Percentiles rank a stretch among this genome's conserved stretches.
These are phyloP conservation scores for cattle (Bos taurus) DNA, from an alignment of 2,113 vertebrate genomes.

Conservation along the genomic window ARS-UCD2.0 NC_037336.1:54817001-54817500, in stretches of 20 bases:
- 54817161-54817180: background rate
- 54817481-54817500: background rate
- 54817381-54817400: background rate
- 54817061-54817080: background rate
- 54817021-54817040: background rate
- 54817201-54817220: background rate
- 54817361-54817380: background rate
- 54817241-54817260: background rate
- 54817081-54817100: background rate
- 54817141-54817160: background rate
- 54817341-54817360: background rate
- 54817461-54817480: background rate
- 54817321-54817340: background rate
- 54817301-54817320: background rate
- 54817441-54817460: background rate
- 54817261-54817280: background rate
- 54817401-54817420: background rate
- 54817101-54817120: background rate
- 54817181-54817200: background rate
- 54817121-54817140: background rate
- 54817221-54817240: background rate
- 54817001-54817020: background rate
- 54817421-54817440: background rate
- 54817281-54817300: background rate
- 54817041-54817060: background rate